These are phyloP conservation scores for Eupithecia subumbrata DNA, from an alignment of 2,888 invertebrate genomes.

Conservation along the genomic window DNA sequence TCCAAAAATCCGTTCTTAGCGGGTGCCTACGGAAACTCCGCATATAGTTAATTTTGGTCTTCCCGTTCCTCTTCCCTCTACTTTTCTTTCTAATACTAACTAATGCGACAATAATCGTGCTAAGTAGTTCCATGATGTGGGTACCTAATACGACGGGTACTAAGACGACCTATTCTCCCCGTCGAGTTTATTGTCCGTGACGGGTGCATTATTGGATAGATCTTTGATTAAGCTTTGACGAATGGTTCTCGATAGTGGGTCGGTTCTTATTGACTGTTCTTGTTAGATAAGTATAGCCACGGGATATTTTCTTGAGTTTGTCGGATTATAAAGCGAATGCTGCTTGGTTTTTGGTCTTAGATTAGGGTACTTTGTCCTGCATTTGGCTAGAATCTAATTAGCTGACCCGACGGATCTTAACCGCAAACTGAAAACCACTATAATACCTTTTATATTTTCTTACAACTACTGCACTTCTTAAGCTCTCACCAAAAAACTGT, in stretches of 20 bases:
- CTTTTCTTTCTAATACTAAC: background rate
- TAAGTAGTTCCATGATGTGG: background rate
- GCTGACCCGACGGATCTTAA: background rate
- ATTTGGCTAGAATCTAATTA: background rate
- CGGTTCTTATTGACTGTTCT: constrained; percentile 16
- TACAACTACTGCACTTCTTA: background rate
- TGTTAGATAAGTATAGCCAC: constrained; percentile 2
- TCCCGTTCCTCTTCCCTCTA: no score
- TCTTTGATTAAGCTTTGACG: constrained; percentile 54
- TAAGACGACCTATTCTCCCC: background rate
- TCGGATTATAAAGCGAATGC: background rate
- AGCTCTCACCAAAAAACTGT: background rate
- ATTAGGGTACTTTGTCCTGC: background rate
- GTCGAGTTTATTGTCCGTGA: constrained; percentile 18
- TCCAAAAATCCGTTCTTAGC: no score
- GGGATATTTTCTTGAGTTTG: background rate
- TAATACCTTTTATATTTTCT: background rate
- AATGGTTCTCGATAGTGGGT: constrained; percentile 46
- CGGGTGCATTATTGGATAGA: constrained; percentile 22
- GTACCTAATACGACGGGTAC: background rate
- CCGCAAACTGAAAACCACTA: background rate
- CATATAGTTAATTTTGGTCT: no score
- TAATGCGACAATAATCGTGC: background rate
- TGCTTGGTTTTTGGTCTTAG: background rate
- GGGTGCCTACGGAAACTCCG: no score